A percentile compares a stretch with the other conserved stretches of the same genome.
These are phyloP conservation scores for Argya squamiceps DNA, from an alignment of 2,797 vertebrate genomes.

Conservation along the genomic window DNA sequence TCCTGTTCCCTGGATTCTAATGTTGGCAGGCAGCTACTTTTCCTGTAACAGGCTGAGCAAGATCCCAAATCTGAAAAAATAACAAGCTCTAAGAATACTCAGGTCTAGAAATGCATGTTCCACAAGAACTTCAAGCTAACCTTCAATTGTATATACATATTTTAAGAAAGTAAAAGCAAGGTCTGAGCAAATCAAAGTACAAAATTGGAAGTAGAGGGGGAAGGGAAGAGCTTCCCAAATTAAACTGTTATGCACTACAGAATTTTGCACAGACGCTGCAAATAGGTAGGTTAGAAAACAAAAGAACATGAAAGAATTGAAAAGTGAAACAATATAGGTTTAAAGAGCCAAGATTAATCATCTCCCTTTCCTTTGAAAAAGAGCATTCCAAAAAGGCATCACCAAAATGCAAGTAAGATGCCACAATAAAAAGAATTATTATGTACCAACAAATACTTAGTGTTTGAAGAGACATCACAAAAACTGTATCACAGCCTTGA, in stretches of 20 bases:
- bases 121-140: background rate
- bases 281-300: background rate
- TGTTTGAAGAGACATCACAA: slow-evolving; percentile 49
- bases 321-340: background rate
- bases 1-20: background rate
- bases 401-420: background rate
- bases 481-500: slow-evolving; percentile 15
- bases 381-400: background rate
- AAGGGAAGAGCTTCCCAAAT: background rate
- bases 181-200: background rate
- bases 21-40: background rate
- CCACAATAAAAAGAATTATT: slow-evolving; percentile 44
- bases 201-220: background rate
- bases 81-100: background rate
- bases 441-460: slow-evolving; percentile 44
- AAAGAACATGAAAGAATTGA: background rate
- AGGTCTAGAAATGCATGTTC: background rate
- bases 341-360: background rate
- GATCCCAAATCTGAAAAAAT: background rate
- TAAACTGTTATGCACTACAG: background rate
- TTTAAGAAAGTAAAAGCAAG: background rate
- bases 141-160: background rate
- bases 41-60: background rate
- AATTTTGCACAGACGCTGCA: background rate
- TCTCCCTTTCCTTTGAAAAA: slow-evolving; percentile 2